Evolutionary conservation across 2,888 invertebrate species (phyloP), one percentile per base, ranked within the genome.

Genomic region (Agonopterix heracliana): DNA sequence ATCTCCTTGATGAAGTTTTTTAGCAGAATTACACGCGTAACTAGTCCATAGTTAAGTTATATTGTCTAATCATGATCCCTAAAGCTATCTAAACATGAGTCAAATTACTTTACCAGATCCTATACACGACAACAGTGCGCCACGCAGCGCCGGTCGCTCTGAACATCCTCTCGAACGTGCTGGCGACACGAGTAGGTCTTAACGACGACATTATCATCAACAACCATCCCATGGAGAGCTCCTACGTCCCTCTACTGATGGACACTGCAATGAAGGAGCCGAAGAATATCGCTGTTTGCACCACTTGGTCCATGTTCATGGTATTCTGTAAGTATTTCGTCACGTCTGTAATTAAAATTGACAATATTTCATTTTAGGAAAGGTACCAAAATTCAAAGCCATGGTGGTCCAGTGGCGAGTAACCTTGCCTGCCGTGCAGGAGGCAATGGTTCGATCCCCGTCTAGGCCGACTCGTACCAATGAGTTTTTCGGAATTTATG

Each of bases 61-160:
- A 43, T 14, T 5, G 3, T 13, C 4, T 10, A n/a, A 14, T 13
- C 26, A 26, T 26, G 1, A 26, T 26, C 26, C 26, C 26, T 26
- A 26, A 26, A 26, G 26, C 26, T 26, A 26, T 26, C 3, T 26
- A 26, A 26, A 26, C 26, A 26, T 26, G 5, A 26, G 26, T 26
- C 26, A 26, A 5, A 26, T 26, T 17, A 17, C 4, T 10, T n/a
- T 46, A 9, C 2, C 60, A 85, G 82, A 62, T 74, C 0, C 59
- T 90, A 9, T 92, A 78, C 68, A 90, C 91, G 0, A 89, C 89
- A 1, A 66, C 78, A n/a, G 75, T 89, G 0, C 75, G 81, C 0
- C 91, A 91, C 72, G 81, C 90, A 44, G 78, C 90, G 8, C 91
- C 92, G 0, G 77, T 90, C 2, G 86, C 88, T 0, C 56, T 91